Evolutionary conservation across 1,140 invertebrate species (phyloP).

Genomic region (Pararge aegeria): DNA sequence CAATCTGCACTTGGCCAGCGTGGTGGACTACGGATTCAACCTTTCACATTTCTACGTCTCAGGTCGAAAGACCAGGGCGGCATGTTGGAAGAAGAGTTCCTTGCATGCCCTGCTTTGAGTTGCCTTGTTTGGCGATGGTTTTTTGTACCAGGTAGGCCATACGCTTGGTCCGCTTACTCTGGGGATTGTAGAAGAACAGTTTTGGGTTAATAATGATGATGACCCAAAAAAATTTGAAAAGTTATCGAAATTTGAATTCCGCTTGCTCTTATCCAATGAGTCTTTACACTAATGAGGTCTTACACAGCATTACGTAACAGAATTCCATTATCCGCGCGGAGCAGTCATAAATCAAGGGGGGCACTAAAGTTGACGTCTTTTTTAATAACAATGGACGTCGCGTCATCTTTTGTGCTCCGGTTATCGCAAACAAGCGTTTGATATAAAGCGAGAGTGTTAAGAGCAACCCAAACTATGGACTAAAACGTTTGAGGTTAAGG

Average conservation of each 20-base stretch:
- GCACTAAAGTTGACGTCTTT: constrained; percentile 58
- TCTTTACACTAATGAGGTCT: constrained; percentile 46
- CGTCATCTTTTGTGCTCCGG: constrained; percentile 34
- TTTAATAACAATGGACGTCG: constrained; percentile 54
- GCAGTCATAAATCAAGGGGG: constrained; percentile 51
- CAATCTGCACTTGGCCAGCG: too few species aligned
- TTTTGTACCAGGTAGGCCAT: too few species aligned
- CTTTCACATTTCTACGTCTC: too few species aligned
- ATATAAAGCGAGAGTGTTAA: constrained; percentile 19
- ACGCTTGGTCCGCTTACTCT: too few species aligned
- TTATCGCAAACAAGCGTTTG: constrained; percentile 35
- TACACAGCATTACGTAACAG: constrained; percentile 48
- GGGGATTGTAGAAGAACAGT: too few species aligned
- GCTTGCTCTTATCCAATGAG: constrained; percentile 19
- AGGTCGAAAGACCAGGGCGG: too few species aligned
- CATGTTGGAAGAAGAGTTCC: too few species aligned
- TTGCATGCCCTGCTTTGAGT: too few species aligned
- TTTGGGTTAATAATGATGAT: too few species aligned
- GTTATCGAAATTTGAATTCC: constrained; percentile 8
- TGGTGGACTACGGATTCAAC: too few species aligned
- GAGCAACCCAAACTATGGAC: neutral
- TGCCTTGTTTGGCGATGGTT: too few species aligned
- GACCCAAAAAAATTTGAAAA: too few species aligned
- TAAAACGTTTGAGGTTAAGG: neutral
- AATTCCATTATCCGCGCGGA: constrained; percentile 55